Base-by-base conservation (phyloP, 2,888 invertebrate genomes). In the Lutraria lutraria region DNA sequence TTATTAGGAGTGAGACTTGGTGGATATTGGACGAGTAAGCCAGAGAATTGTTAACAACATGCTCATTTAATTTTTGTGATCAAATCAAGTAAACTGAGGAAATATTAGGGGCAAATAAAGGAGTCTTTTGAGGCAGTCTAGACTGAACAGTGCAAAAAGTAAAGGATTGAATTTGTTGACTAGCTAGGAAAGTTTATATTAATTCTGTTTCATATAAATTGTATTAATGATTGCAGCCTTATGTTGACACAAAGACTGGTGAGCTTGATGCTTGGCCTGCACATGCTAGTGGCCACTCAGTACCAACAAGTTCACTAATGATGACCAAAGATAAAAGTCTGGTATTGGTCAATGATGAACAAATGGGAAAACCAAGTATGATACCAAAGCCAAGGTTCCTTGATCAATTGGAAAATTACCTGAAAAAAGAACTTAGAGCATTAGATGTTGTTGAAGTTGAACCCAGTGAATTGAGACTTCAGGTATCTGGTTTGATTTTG, bases 251-350 rank as follows among this genome's bases (percentile, higher is more conserved):
- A 34, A 94, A 94, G 87, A 94, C 96, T 29, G 96, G 96, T 3
- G 95, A 94, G 56, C 90, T 96, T 81, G 96, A 96, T 88, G 95
- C 96, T n/a, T 96, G 96, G 96, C 96, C 96, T 79, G 96, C 96
- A 0, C 96, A 96, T 94, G 96, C 96, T n/a, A 95, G 96, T 91
- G 95, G 96, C 43, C 95, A 95, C 56, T 94, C 94, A 10, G 88
- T 94, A 13, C 94, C 95, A 0, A 87, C 94, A 10, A 94, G 95
- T 8, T 93, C 95, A 10, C 92, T 96, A 29, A 92, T 94, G 87
- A 91, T 96, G 88, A 95, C 96, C 52, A 96, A 96, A 87, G 95
- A 95, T 88, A 96, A 96, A 88, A 94, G 94, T 53, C 91, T 96
- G 29, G 93, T 96, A 8, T 89, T 96, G 52, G 93, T 95, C 54